Conservation (phyloP, 1,140 invertebrate genomes). For the Lordiphosa collinella region DNA sequence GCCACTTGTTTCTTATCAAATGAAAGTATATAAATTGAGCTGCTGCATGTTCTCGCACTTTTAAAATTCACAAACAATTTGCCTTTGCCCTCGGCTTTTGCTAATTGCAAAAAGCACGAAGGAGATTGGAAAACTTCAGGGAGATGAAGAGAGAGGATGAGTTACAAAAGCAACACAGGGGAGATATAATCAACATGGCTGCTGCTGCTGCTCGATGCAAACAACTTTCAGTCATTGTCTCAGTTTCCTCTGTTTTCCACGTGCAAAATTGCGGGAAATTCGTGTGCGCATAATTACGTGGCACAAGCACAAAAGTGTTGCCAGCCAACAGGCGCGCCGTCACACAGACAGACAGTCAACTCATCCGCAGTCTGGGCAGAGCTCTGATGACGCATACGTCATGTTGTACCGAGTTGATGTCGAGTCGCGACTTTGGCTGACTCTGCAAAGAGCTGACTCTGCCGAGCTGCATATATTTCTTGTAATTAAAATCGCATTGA, state of each 20-base stretch:
- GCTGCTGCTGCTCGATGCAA: constrained; percentile 5
- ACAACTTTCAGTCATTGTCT: constrained; percentile 40
- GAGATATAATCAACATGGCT: constrained; percentile 44
- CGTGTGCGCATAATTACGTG: constrained; percentile 70
- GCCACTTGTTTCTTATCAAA: constrained; percentile 73
- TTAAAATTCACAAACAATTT: constrained; percentile 70
- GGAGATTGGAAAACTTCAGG: not conserved
- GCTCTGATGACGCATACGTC: constrained; percentile 63
- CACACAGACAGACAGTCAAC: constrained; percentile 2
- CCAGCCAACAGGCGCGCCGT: constrained; percentile 33
- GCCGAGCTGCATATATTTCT: constrained; percentile 67
- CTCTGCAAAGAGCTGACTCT: constrained; percentile 35
- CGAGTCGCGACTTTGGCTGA: constrained; percentile 54
- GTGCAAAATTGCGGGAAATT: constrained; percentile 56
- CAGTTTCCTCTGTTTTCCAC: constrained; percentile 38
- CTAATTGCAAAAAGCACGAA: constrained; percentile 54
- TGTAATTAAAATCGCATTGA: constrained; percentile 77
- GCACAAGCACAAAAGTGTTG: constrained; percentile 60
- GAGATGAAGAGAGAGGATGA: constrained; percentile 19
- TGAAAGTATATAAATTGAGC: constrained; percentile 66
- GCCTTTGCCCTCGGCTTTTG: constrained; percentile 40
- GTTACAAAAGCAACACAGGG: constrained; percentile 18
- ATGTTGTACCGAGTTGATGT: constrained; percentile 43
- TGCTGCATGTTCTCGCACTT: constrained; percentile 28
- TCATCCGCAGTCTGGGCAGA: constrained; percentile 21